A percentile compares a stretch with the other conserved stretches of the same genome.
phyloP scores from a whole-genome alignment of 2,888 invertebrate genomes.

The Tridacna crocea region DNA sequence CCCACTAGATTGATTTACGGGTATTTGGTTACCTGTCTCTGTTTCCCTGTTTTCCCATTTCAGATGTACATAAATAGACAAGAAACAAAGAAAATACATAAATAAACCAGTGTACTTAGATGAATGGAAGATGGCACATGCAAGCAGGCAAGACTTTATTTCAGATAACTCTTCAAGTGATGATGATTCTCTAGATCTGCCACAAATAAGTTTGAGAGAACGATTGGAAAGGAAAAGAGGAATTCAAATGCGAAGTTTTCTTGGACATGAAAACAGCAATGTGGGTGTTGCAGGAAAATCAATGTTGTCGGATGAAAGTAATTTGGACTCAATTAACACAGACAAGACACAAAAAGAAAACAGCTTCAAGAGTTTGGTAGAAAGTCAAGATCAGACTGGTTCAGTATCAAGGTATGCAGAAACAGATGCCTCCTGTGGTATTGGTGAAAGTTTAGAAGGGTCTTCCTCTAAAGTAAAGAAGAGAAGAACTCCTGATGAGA shows the following conservation, averaged over 20 bases:
- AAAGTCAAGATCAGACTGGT: not conserved
- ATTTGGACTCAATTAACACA: not conserved
- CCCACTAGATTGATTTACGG: no score
- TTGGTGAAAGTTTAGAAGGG: not conserved
- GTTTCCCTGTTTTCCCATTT: no score
- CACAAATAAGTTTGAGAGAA: conserved; percentile 52
- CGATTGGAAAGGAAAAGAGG: conserved; percentile 49
- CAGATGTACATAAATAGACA: no score
- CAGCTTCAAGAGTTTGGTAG: not conserved
- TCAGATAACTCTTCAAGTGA: conserved; percentile 54
- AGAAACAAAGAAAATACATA: no score
- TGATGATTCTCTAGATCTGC: conserved; percentile 41
- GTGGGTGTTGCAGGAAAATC: not conserved
- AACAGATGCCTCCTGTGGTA: not conserved
- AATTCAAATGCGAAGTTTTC: not conserved
- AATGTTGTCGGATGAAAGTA: not conserved
- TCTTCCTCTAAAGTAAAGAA: conserved; percentile 38
- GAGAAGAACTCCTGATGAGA: conserved; percentile 70
- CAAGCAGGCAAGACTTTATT: conserved; percentile 38
- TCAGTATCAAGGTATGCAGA: not conserved
- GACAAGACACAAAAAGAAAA: not conserved
- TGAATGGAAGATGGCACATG: not conserved
- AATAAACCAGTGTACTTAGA: no score
- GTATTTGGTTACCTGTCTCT: no score
- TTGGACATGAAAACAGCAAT: not conserved